Evolutionary conservation across 2,113 vertebrate species (phyloP), one percentile per base, ranked within the genome.

Genomic region (Lepus europaeus): DNA sequence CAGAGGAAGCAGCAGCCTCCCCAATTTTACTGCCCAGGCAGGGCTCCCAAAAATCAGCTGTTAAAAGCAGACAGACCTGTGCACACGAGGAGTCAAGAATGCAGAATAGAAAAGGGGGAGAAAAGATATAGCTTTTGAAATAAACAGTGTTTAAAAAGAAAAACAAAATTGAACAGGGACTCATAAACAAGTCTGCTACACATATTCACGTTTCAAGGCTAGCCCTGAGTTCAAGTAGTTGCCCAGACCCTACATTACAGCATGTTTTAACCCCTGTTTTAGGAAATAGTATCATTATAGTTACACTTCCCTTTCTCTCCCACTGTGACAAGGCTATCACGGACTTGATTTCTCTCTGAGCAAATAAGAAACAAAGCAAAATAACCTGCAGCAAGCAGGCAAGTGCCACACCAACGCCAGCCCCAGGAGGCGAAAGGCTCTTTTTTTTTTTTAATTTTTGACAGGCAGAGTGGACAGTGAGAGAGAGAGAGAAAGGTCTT

Each of bases 141-240:
- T 22, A 87, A 59, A 76, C 33, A 39, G 86, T 29, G 20, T 33
- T 93, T 51, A 77, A 76, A 76, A 39, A 76, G 12, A 74, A 81
- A 70, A 80, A 10, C 45, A 29, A 68, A 93, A 56, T 27, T 33
- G 72, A 88, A 53, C 6, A 70, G 64, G 33, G 13, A 63, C 27
- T 59, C 27, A 6, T 56, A 33, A 59, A 51, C 6, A 56, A 19
- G 31, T 79, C 20, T 10, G 33, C 59, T 2, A 20, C 20, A 85
- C 69, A 69, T 53, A 31, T 23, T 63, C 14, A 31, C 19, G 9
- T 86, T 85, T 89, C 51, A 61, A 31, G 20, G 23, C 45, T 17
- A 59, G 33, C 14, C 56, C 53, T 12, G 20, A 53, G 39, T 45
- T 68, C 68, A 85, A 76, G 14, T 69, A n/a, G 20, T 59, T 92